Evolutionary conservation across 2,888 invertebrate species (phyloP), one percentile per base, ranked within the genome.

Genomic region (Drosophila subquinaria): DNA sequence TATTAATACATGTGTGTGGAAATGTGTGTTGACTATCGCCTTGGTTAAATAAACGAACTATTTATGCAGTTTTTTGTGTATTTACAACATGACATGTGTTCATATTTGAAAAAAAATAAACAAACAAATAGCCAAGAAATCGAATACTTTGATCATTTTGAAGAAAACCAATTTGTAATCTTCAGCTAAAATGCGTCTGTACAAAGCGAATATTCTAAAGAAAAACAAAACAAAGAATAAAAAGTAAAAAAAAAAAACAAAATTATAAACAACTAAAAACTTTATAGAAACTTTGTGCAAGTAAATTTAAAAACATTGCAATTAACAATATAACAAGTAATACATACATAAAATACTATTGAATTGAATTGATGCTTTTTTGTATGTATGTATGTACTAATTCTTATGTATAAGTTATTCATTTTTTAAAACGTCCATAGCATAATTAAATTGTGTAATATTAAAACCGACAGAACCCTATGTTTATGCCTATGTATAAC

Each of bases 351-450:
- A 59, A 20, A 2, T 15, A 17, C 33, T 43, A 45, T 51, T 45
- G n/a, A 57, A 60, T n/a, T 42, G 11, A 55, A 53, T 56, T 45
- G 52, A 60, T 72, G 50, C 52, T 72, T 70, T 70, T 74, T 62
- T 35, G 40, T 35, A 61, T 63, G 42, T 48, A 52, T 61, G 10
- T 55, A 61, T 61, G 61, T 73, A 66, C 33, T 42, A 57, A 69
- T 77, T 69, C 27, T 38, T 52, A 38, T 69, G 48, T 66, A 60
- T 62, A 60, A 60, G 43, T 74, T 75, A 73, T 66, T 67, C 57
- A 73, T 77, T 86, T 86, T 86, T 52, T 68, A 76, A 77, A 62
- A 73, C 85, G 85, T 85, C 85, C 85, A 85, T 85, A 85, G 85
- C 57, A 66, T 84, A 84, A 85, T 84, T 75, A 56, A 81, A 73